Base-by-base conservation (phyloP, 2,888 invertebrate genomes). In the Epinotia brunnichana region DNA sequence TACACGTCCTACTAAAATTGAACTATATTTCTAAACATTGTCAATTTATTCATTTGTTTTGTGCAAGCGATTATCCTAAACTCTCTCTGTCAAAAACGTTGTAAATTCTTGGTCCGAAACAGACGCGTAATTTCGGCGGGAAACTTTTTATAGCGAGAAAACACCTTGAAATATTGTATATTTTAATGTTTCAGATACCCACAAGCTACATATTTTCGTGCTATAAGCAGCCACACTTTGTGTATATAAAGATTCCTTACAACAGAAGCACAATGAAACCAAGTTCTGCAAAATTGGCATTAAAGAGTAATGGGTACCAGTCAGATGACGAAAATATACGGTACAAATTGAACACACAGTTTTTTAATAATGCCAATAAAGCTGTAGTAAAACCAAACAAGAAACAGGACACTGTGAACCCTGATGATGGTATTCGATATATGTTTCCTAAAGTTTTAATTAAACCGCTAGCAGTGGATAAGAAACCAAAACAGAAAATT, bases 271-370 rank as follows among this genome's bases (percentile, higher is more conserved):
- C 59, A 24, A 73, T 73, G 73, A 73, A 69, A 68, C 67, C 62
- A 59, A 73, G 24, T 59, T 63, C 71, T 53, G 13, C 83, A 24
- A 87, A 84, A 74, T 74, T 80, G 73, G 69, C 75, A 62, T 75
- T 76, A 11, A 88, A 82, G 59, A 90, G 82, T 77, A 90, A 87
- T 85, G 87, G 85, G 61, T 87, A 87, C 77, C 87, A 87, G 73
- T 88, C 88, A n/a, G 92, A 93, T 80, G 93, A 93, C 79, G 92
- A 92, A 5, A 89, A 85, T 78, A 79, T 91, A 11, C 83, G 88
- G 68, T 93, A 93, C 75, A 93, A 91, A 78, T 75, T 93, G 51
- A 93, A 93, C 75, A 83, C 81, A 53, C 79, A 88, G 51, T 87
- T 84, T 76, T 84, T 88, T 17, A 85, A 87, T 70, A 87, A 82